Conservation (phyloP, 2,888 invertebrate species). For the Pyrrhia umbra region DNA sequence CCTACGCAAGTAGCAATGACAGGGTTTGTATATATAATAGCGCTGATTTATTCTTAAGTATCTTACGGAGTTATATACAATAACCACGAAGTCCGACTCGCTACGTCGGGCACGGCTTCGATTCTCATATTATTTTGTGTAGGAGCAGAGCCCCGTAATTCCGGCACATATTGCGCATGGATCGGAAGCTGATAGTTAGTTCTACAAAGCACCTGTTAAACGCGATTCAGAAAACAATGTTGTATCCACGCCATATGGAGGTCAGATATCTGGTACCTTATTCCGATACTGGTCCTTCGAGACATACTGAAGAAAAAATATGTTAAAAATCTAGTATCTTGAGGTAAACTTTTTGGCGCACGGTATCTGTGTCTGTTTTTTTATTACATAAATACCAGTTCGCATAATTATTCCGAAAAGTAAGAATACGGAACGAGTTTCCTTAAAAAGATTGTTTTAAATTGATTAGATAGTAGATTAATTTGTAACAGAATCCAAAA, state of each 20-base stretch:
- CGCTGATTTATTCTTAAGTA: not conserved
- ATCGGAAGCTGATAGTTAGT: slow-evolving; percentile 1
- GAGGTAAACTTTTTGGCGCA: too few relatives aligned
- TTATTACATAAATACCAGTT: slow-evolving; percentile 28
- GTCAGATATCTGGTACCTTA: too few relatives aligned
- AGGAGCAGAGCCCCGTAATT: slow-evolving; percentile 27
- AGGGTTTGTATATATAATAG: not conserved
- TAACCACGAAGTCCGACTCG: not conserved
- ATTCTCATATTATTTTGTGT: slow-evolving; percentile 10
- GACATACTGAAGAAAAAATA: too few relatives aligned
- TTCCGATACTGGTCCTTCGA: too few relatives aligned
- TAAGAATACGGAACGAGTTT: slow-evolving; percentile 19
- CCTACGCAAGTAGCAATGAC: not conserved
- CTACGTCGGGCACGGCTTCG: not conserved
- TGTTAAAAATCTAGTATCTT: too few relatives aligned
- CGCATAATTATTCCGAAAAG: not conserved
- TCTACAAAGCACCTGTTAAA: slow-evolving; percentile 1
- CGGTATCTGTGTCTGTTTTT: slow-evolving; percentile 26
- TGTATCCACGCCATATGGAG: not conserved
- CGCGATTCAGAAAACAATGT: not conserved
- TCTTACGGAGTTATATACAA: slow-evolving; percentile 1
- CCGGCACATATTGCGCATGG: slow-evolving; percentile 34
- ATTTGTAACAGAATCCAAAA: slow-evolving; percentile 18
- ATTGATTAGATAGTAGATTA: not conserved
- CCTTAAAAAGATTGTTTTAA: slow-evolving; percentile 9